phyloP scores from a whole-genome alignment of 2,113 vertebrate genomes.

The Anhinga rufa region DNA sequence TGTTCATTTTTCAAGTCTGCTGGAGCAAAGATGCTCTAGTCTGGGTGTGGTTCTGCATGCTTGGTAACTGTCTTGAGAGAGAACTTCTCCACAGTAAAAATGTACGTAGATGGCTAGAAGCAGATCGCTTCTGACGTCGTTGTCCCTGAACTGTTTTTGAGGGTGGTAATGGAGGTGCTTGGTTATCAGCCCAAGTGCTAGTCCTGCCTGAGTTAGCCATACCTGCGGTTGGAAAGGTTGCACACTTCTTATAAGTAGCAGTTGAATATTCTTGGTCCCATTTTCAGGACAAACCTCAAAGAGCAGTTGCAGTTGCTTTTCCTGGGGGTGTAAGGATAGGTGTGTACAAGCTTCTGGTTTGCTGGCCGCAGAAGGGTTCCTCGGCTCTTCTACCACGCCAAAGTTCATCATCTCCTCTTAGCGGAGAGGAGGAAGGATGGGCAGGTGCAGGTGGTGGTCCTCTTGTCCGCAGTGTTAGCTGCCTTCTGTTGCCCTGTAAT shows the following conservation, averaged over 20 bases:
- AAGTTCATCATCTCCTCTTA: neutral
- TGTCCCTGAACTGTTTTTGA: neutral
- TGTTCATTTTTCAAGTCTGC: neutral
- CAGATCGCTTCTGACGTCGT: neutral
- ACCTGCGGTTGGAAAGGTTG: neutral
- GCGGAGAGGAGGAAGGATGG: neutral
- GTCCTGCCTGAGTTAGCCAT: neutral
- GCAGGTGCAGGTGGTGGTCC: neutral
- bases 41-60: neutral
- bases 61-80: neutral
- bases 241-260: rapidly evolving
- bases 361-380: neutral
- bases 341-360: neutral
- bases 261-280: neutral
- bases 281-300: neutral
- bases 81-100: neutral
- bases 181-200: neutral
- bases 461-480: neutral
- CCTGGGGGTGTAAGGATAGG: too few species aligned
- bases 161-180: neutral
- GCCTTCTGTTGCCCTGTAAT: neutral
- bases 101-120: neutral
- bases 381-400: neutral
- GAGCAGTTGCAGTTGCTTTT: neutral
- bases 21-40: neutral